phyloP scores from a whole-genome alignment of 2,888 invertebrate genomes.

The Xylota sylvarum region DNA sequence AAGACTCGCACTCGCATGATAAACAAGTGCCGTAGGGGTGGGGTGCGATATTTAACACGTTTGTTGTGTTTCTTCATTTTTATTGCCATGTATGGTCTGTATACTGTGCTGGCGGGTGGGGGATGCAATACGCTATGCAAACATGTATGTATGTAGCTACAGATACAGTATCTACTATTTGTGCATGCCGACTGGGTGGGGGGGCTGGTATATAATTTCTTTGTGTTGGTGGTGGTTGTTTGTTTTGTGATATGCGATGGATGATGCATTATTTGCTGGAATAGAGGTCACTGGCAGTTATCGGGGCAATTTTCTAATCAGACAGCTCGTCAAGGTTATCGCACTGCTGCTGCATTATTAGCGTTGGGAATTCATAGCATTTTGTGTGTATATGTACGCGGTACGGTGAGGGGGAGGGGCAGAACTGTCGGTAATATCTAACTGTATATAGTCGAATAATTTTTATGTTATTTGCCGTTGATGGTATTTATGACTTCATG shows the following conservation, averaged over 20 bases:
- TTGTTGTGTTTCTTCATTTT: slow-evolving; percentile 22
- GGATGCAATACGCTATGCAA: slow-evolving; percentile 38
- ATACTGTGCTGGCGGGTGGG: neutral
- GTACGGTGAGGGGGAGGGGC: neutral
- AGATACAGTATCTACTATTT: slow-evolving; percentile 36
- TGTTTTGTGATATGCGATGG: slow-evolving; percentile 75
- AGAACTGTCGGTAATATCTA: slow-evolving; percentile 30
- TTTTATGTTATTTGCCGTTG: neutral
- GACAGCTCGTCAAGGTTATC: slow-evolving; percentile 82
- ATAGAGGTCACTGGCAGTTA: slow-evolving; percentile 83
- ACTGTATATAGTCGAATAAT: slow-evolving; percentile 46
- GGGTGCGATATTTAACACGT: slow-evolving; percentile 51
- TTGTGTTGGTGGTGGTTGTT: slow-evolving; percentile 20
- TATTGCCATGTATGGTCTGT: neutral
- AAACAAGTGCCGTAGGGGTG: slow-evolving; percentile 49
- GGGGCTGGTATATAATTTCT: slow-evolving; percentile 34
- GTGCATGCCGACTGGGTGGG: slow-evolving; percentile 21
- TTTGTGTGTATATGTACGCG: slow-evolving; percentile 1
- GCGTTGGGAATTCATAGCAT: neutral
- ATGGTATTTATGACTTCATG: slow-evolving; percentile 49
- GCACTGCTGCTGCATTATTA: slow-evolving; percentile 59
- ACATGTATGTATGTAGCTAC: slow-evolving; percentile 28
- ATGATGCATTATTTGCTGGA: slow-evolving; percentile 79
- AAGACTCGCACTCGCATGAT: slow-evolving; percentile 21
- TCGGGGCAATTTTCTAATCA: slow-evolving; percentile 83